These are phyloP conservation scores for Epizoanthus rinbou DNA, from an alignment of 92 coral and sea anemone genomes.

Conservation along the genomic window DNA sequence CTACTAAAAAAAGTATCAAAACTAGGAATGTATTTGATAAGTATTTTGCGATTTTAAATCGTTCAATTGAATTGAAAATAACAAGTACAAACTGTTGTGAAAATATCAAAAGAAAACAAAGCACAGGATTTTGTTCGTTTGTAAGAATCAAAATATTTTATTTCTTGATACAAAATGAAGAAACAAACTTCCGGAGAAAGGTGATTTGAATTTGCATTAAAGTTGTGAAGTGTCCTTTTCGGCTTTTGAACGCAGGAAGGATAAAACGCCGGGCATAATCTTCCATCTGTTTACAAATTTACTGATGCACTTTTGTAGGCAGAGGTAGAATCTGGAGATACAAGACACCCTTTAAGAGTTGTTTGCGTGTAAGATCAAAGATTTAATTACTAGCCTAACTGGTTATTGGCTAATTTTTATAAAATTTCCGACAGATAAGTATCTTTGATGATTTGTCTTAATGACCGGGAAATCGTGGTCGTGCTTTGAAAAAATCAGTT, in stretches of 20 bases:
- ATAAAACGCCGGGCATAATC: slow-evolving; percentile 31
- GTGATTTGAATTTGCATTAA: slow-evolving; percentile 16
- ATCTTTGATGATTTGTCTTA: slow-evolving; percentile 31
- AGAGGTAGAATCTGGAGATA: slow-evolving; percentile 22
- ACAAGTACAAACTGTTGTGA: background rate
- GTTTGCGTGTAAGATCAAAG: slow-evolving; percentile 45
- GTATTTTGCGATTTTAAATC: too few relatives aligned
- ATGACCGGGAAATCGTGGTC: slow-evolving; percentile 32
- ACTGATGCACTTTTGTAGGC: slow-evolving; percentile 30
- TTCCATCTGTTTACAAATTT: slow-evolving; percentile 43
- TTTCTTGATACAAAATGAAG: background rate
- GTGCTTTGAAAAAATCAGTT: slow-evolving; percentile 27
- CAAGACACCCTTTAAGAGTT: slow-evolving; percentile 36
- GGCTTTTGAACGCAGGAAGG: slow-evolving; percentile 31
- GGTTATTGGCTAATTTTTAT: slow-evolving; percentile 33
- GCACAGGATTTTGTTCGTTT: background rate
- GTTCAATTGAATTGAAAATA: too few relatives aligned
- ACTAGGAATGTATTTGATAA: too few relatives aligned
- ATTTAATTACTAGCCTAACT: slow-evolving; percentile 24
- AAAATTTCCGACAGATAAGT: slow-evolving; percentile 43
- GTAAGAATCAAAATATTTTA: background rate
- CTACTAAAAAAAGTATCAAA: too few relatives aligned
- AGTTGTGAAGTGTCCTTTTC: slow-evolving; percentile 8
- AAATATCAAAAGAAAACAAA: background rate
- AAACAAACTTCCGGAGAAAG: slow-evolving; percentile 34